A percentile compares a stretch with the other conserved stretches of the same genome.
phyloP scores from a whole-genome alignment of 2,888 invertebrate genomes.

The Gasteruption jaculator region DNA sequence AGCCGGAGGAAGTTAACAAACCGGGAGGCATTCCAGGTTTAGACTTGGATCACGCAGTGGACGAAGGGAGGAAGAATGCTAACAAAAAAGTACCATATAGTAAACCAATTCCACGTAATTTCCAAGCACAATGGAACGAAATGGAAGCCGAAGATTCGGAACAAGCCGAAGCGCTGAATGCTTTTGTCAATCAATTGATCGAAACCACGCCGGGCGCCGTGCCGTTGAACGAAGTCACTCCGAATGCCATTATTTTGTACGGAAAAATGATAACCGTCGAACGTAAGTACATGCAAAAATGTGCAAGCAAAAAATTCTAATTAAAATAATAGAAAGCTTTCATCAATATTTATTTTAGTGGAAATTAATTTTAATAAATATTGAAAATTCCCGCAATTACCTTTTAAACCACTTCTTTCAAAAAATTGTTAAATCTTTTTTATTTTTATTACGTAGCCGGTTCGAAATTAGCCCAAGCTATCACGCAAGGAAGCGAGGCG shows the following conservation, averaged over 20 bases:
- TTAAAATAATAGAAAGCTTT: neutral
- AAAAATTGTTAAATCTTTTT: slow-evolving; percentile 5
- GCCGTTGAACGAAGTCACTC: slow-evolving; percentile 71
- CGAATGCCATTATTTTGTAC: slow-evolving; percentile 77
- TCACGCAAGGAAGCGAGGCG: slow-evolving; percentile 72
- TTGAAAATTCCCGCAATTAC: neutral
- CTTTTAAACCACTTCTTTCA: too few species aligned
- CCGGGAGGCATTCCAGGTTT: slow-evolving; percentile 74
- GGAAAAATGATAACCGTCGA: slow-evolving; percentile 78
- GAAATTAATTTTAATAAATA: neutral
- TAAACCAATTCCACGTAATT: slow-evolving; percentile 93
- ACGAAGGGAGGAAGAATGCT: slow-evolving; percentile 62
- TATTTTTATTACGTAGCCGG: slow-evolving; percentile 56
- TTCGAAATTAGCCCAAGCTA: slow-evolving; percentile 71
- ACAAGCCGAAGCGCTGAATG: slow-evolving; percentile 56
- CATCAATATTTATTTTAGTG: neutral
- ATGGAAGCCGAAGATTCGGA: slow-evolving; percentile 55
- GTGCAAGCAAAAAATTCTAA: too few species aligned
- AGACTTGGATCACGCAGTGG: slow-evolving; percentile 72
- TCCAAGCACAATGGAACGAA: slow-evolving; percentile 96
- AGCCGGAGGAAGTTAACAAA: slow-evolving; percentile 43
- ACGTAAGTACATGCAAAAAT: slow-evolving; percentile 57
- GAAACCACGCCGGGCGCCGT: slow-evolving; percentile 77
- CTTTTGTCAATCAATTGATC: slow-evolving; percentile 68
- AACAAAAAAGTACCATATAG: slow-evolving; percentile 88